Evolutionary conservation across 2,113 vertebrate species (phyloP).

Genomic region (Carassius gibelio): DNA sequence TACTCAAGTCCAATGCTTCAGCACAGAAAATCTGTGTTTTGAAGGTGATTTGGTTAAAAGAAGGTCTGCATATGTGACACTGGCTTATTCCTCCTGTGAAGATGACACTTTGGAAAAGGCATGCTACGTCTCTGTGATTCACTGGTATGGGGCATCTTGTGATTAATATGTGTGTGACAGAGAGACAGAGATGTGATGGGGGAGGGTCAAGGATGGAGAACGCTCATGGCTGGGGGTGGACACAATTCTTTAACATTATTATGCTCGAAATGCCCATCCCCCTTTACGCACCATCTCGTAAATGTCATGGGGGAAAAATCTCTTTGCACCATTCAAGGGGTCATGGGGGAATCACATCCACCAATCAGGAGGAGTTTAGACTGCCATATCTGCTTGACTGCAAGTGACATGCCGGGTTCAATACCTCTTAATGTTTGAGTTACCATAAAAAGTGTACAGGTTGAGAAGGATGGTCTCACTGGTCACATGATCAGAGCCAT

Average conservation of each 20-base stretch:
- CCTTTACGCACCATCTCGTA: constrained; percentile 47
- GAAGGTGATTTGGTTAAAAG: not conserved
- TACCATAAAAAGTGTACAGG: not conserved
- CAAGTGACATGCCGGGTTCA: not conserved
- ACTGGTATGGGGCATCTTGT: constrained; percentile 62
- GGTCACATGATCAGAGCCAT: not conserved
- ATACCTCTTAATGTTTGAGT: not conserved
- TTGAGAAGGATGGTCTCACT: not conserved
- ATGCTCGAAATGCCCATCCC: constrained; percentile 66
- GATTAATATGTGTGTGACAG: constrained; percentile 34
- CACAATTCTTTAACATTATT: constrained; percentile 71
- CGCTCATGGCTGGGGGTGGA: constrained; percentile 60
- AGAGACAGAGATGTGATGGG: constrained; percentile 53
- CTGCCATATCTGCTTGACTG: not conserved
- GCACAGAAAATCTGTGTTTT: not conserved
- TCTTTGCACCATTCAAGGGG: constrained; percentile 12
- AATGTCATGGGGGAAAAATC: not conserved
- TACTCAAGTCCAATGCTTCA: not conserved
- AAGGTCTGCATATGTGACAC: not conserved
- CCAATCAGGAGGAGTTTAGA: constrained; percentile 5
- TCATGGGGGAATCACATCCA: constrained; percentile 40
- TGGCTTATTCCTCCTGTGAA: not conserved
- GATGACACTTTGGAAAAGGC: constrained; percentile 34
- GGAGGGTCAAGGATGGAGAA: constrained; percentile 54
- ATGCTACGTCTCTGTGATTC: constrained; percentile 62